phyloP scores from a whole-genome alignment of 2,888 invertebrate genomes.

The Poecilobothrus nobilitatus region DNA sequence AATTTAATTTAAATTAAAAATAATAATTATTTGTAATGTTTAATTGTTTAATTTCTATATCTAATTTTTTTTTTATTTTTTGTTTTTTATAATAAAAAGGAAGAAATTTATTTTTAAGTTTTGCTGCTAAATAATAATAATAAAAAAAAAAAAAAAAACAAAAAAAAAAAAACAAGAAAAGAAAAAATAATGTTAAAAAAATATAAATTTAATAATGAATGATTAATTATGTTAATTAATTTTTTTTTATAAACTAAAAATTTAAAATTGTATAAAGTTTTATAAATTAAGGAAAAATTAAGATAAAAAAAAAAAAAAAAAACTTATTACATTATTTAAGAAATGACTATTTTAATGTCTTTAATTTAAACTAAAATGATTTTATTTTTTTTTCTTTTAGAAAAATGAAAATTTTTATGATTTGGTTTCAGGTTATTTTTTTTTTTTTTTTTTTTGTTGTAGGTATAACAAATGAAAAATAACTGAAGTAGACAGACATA shows the following conservation, averaged over 20 bases:
- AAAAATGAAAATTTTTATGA: too few relatives aligned
- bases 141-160: too few relatives aligned
- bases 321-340: not conserved
- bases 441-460: too few relatives aligned
- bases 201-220: not conserved
- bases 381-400: too few relatives aligned
- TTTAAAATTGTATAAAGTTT: not conserved
- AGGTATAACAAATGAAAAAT: too few relatives aligned
- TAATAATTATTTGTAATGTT: not conserved
- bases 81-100: slow-evolving; percentile 2
- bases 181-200: not conserved
- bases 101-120: slow-evolving; percentile 2
- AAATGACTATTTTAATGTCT: too few relatives aligned
- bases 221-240: slow-evolving; percentile 1
- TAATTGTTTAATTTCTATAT: too few relatives aligned
- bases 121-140: not conserved
- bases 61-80: too few relatives aligned
- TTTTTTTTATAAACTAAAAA: not conserved
- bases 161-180: too few relatives aligned
- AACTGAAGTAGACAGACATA: too few relatives aligned
- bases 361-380: too few relatives aligned
- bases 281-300: not conserved
- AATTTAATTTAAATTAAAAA: not conserved
- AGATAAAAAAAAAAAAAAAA: not conserved
- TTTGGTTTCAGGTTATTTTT: too few relatives aligned